Evolutionary conservation across 2,797 vertebrate species (phyloP).

Genomic region (Phalanger gymnotis): DNA sequence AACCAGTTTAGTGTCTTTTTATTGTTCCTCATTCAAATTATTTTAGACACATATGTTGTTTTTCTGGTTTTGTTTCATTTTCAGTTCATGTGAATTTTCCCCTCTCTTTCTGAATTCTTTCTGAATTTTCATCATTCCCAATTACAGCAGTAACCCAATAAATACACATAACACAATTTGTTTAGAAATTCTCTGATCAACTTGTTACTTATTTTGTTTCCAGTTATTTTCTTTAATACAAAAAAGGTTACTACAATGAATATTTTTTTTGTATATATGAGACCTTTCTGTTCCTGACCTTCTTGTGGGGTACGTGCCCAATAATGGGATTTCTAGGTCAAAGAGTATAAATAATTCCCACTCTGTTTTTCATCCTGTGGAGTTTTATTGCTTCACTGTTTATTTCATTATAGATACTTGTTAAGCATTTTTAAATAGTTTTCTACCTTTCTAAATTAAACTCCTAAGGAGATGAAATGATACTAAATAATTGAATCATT

Average conservation of each 20-base stretch:
- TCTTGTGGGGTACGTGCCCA: neutral
- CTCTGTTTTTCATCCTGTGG: neutral
- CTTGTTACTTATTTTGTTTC: neutral
- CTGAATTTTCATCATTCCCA: neutral
- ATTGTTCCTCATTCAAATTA: neutral
- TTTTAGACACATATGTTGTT: neutral
- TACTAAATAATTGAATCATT: neutral
- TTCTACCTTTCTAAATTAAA: neutral
- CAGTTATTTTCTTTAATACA: neutral
- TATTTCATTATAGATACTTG: neutral
- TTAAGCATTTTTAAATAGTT: neutral
- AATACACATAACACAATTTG: neutral
- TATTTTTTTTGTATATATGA: neutral
- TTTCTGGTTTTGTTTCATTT: neutral
- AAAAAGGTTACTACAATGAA: neutral
- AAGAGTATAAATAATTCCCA: neutral
- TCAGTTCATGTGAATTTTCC: neutral
- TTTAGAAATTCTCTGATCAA: neutral
- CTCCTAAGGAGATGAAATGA: neutral
- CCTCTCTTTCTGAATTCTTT: neutral
- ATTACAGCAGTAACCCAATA: neutral
- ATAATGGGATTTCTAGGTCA: neutral
- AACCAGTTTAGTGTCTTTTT: neutral
- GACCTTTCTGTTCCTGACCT: neutral
- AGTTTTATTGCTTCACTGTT: constrained; percentile 17